Evolutionary conservation across 2,113 vertebrate genomes (phyloP).

Genomic region (Prochilodus magdalenae): DNA sequence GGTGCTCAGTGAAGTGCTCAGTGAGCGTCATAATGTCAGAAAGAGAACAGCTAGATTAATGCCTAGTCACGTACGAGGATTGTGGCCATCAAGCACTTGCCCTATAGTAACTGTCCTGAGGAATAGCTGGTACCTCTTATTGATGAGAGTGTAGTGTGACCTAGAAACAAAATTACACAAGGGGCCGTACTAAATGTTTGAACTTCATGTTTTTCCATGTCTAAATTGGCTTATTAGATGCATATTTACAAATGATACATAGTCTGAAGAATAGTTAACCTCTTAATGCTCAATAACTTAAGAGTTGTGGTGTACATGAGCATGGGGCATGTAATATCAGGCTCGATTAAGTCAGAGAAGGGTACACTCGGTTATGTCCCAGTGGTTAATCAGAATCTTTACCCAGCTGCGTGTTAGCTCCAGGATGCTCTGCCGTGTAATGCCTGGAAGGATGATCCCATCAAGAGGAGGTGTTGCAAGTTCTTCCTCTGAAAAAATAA

Average conservation of each 20-base stretch:
- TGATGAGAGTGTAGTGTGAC: neutral
- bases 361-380: neutral
- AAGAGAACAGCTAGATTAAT: too few species aligned
- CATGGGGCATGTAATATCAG: neutral
- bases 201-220: too few species aligned
- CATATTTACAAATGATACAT: too few species aligned
- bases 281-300: too few species aligned
- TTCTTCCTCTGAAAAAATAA: slow-evolving; percentile 82
- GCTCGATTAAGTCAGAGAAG: neutral
- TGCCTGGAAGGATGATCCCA: slow-evolving; percentile 89
- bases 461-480: slow-evolving; percentile 90
- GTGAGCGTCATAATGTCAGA: too few species aligned
- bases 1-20: too few species aligned
- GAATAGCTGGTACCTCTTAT: neutral
- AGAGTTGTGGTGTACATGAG: too few species aligned
- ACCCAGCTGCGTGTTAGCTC: slow-evolving; percentile 86
- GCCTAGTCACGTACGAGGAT: neutral
- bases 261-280: too few species aligned
- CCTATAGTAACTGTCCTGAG: neutral
- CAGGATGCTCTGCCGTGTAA: slow-evolving; percentile 87
- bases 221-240: too few species aligned
- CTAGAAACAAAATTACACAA: neutral
- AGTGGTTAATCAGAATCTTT: slow-evolving; percentile 36
- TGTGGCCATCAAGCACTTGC: neutral
- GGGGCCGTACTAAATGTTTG: too few species aligned